Base-by-base conservation (phyloP, 2,888 invertebrate genomes). In the Caenorhabditis wallacei region DNA sequence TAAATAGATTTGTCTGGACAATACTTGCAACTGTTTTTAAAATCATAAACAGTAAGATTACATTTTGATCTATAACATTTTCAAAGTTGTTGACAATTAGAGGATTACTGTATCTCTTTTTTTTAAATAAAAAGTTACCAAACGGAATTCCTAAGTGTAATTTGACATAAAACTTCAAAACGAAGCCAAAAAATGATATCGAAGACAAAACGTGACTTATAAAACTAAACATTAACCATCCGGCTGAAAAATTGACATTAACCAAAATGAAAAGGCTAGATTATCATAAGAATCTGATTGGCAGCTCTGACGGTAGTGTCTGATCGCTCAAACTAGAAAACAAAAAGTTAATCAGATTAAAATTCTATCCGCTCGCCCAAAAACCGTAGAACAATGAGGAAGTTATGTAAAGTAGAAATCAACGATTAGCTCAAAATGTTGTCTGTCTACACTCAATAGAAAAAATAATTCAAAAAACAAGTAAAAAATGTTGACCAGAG, bases 371-470 rank as follows among this genome's bases (percentile, higher is more conserved):
- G 30, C 22, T 20, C 7, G 4, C n/a, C 7, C 30, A 1, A 51
- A 35, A 64, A 64, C 48, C 64, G 20, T 35, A 64, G 35, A 64
- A 64, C 64, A 51, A 3, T 20, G 20, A 30, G 48, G 35, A 64
- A 48, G 20, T 10, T 2, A 40, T 63, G 24, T 1, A 1, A 35
- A 30, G 11, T 46, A 24, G 16, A 11, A 7, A 63, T 46, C 63
- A 63, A 46, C 26, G 61, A 48, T 64, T 48, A 48, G 48, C 40
- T 64, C 40, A 18, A 51, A 64, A 64, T 64, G 22, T 43, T 61
- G n/a, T 48, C 63, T 64, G 64, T 64, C 64, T 64, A 40, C n/a
- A n/a, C n/a, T n/a, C n/a, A n/a, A n/a, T 16, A 20, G 18, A 48
- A 26, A 1, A 48, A 64, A n/a, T n/a, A 63, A 26, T 20, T 1